Evolutionary conservation across 1,140 invertebrate species (phyloP).

Genomic region (Drosophila sulfurigaster): DNA sequence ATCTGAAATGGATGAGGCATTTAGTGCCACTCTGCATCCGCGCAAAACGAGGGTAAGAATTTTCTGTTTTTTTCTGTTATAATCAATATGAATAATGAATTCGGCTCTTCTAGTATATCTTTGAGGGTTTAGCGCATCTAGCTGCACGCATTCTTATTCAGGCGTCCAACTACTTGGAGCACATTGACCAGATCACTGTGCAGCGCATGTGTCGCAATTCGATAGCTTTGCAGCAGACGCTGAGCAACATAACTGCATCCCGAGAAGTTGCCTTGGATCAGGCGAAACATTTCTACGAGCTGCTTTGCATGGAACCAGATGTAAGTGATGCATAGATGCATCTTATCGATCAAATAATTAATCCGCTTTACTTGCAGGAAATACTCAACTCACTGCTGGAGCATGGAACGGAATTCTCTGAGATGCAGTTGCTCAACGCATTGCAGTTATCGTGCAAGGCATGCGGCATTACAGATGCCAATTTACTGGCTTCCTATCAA

Average conservation of each 20-base stretch:
- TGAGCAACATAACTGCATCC: slow-evolving; percentile 93
- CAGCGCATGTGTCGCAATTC: slow-evolving; percentile 95
- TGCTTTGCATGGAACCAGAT: slow-evolving; percentile 93
- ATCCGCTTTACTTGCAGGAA: slow-evolving; percentile 87
- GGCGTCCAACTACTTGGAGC: slow-evolving; percentile 91
- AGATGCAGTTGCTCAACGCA: slow-evolving; percentile 94
- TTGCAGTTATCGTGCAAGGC: slow-evolving; percentile 89
- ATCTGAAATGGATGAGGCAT: slow-evolving; percentile 91
- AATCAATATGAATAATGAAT: background rate
- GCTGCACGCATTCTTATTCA: slow-evolving; percentile 94
- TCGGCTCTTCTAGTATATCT: slow-evolving; percentile 91
- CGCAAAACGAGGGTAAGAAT: slow-evolving; percentile 91
- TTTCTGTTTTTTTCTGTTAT: too few species aligned
- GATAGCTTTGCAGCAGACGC: slow-evolving; percentile 93
- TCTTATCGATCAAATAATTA: background rate
- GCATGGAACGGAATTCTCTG: slow-evolving; percentile 92
- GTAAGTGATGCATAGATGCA: slow-evolving; percentile 72
- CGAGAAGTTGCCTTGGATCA: slow-evolving; percentile 94
- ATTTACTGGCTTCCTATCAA: slow-evolving; percentile 85
- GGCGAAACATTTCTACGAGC: slow-evolving; percentile 94
- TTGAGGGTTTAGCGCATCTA: slow-evolving; percentile 96
- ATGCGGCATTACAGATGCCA: slow-evolving; percentile 84
- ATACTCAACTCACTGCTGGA: slow-evolving; percentile 93
- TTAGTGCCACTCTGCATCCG: slow-evolving; percentile 90
- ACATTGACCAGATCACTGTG: slow-evolving; percentile 92